Evolutionary conservation across 1,140 invertebrate species (phyloP).

Genomic region (Tachypleus tridentatus): DNA sequence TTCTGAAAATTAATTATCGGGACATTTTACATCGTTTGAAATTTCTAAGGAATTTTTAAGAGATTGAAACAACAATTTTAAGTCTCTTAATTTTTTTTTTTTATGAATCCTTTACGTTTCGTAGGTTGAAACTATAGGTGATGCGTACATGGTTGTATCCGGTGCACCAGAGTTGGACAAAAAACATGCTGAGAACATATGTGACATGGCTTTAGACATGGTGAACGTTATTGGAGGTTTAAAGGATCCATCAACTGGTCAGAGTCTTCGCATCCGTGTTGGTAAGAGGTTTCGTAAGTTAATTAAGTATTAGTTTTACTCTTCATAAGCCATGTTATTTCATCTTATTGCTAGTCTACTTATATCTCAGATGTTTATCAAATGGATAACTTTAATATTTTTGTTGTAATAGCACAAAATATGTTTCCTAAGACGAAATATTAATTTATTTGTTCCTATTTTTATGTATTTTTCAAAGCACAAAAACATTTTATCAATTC

Average conservation of each 20-base stretch:
- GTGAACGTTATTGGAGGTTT: slow-evolving; percentile 79
- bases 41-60: too few species aligned
- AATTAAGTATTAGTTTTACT: slow-evolving; percentile 2
- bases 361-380: too few species aligned
- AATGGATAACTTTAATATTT: too few species aligned
- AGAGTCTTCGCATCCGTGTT: slow-evolving; percentile 75
- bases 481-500: too few species aligned
- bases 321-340: background rate
- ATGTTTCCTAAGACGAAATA: too few species aligned
- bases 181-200: slow-evolving; percentile 85
- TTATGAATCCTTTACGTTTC: slow-evolving; percentile 1
- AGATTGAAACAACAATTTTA: too few species aligned
- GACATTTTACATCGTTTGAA: too few species aligned
- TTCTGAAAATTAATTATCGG: too few species aligned
- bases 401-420: too few species aligned
- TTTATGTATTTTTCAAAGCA: too few species aligned
- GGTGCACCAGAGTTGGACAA: slow-evolving; percentile 80
- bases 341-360: background rate
- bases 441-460: too few species aligned
- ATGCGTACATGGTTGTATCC: slow-evolving; percentile 93
- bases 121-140: slow-evolving; percentile 91
- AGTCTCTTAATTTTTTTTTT: too few species aligned
- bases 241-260: slow-evolving; percentile 79
- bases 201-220: slow-evolving; percentile 95
- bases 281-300: slow-evolving; percentile 37